These are phyloP conservation scores for Trachelus tabidus DNA, from an alignment of 2,888 invertebrate species.

Conservation along the genomic window DNA sequence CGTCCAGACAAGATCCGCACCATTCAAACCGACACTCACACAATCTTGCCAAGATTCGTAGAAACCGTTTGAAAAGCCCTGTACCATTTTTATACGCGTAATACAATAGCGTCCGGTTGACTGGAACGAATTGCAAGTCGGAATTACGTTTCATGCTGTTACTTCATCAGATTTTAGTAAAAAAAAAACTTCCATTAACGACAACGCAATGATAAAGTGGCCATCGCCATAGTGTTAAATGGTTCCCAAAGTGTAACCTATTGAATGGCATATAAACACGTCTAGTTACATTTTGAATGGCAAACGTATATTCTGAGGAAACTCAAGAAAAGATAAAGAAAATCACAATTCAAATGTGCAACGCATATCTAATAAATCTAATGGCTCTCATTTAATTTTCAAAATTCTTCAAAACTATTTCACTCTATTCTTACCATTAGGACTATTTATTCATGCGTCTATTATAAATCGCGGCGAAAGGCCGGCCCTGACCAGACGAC, in stretches of 20 bases:
- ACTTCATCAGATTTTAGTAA: neutral
- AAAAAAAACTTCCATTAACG: neutral
- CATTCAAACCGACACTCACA: neutral
- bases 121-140: neutral
- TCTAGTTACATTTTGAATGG: neutral
- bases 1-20: neutral
- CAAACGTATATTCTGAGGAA: neutral
- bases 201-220: neutral
- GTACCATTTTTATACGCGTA: neutral
- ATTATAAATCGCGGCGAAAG: constrained; percentile 3
- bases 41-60: neutral
- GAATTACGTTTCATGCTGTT: neutral
- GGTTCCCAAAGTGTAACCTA: neutral
- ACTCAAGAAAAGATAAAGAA: neutral
- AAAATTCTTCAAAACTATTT: neutral
- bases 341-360: neutral
- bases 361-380: neutral
- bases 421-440: neutral
- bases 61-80: neutral
- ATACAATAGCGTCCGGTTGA: neutral
- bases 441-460: neutral
- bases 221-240: neutral
- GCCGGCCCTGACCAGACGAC: constrained; percentile 7
- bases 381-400: neutral
- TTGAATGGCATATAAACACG: neutral